phyloP scores from a whole-genome alignment of 2,113 vertebrate genomes.

The Stegastes partitus region DNA sequence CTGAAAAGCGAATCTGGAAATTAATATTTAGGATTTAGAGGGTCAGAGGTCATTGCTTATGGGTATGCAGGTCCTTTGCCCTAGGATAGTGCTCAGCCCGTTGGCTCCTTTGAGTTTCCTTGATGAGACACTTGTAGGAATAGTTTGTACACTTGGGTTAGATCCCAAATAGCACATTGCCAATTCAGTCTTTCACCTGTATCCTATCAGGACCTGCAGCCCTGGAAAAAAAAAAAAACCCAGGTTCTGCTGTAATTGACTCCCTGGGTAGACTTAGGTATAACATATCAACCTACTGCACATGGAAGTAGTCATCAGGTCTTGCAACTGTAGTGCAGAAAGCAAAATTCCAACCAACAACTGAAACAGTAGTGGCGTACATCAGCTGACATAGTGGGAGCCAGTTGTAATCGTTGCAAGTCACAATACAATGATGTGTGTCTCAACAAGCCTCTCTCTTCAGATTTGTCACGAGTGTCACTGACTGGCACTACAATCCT shows the following conservation, averaged over 20 bases:
- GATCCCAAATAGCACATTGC: neutral
- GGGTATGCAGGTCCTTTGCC: neutral
- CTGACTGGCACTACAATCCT: slow-evolving; percentile 7
- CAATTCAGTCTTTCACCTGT: neutral
- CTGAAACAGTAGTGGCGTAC: neutral
- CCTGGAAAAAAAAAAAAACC: slow-evolving; percentile 15
- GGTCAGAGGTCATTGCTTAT: neutral
- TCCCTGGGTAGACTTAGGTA: neutral
- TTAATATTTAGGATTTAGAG: slow-evolving; percentile 6
- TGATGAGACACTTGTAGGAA: neutral
- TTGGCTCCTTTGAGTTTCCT: neutral
- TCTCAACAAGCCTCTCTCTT: slow-evolving; percentile 21
- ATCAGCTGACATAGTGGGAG: neutral
- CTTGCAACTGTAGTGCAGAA: neutral
- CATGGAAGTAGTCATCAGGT: neutral
- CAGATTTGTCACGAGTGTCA: neutral
- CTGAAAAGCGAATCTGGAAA: neutral
- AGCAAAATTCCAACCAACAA: neutral
- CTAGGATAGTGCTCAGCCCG: too few species aligned
- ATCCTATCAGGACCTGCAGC: neutral
- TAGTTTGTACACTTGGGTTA: neutral
- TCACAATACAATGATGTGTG: neutral
- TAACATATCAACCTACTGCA: neutral
- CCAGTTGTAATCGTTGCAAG: slow-evolving; percentile 2
- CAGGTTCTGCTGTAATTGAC: neutral